These are phyloP conservation scores for Ditylenchus dipsaci DNA, from an alignment of 1,140 invertebrate genomes.

Conservation along the genomic window DNA sequence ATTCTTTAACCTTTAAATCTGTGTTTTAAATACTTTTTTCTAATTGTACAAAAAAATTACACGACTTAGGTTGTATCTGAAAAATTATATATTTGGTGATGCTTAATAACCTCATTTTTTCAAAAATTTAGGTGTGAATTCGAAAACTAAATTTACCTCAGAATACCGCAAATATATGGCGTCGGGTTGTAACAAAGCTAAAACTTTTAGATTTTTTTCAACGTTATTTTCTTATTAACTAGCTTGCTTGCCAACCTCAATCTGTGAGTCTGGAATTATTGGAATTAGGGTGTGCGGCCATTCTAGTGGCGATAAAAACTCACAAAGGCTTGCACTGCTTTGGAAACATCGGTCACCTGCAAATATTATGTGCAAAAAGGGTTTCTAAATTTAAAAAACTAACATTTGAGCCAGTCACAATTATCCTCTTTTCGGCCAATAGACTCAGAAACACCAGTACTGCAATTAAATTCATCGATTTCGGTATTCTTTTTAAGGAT, in stretches of 20 bases:
- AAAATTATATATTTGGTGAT: constrained; percentile 16
- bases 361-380: not conserved
- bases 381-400: not conserved
- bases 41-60: not conserved
- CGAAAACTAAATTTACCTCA: too few species aligned
- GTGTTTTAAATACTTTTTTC: not conserved
- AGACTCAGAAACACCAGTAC: constrained; percentile 38
- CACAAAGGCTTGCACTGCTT: constrained; percentile 37
- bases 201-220: not conserved
- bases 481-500: too few species aligned
- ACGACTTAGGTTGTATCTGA: constrained; percentile 30
- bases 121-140: too few species aligned
- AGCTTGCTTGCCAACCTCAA: not conserved
- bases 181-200: constrained; percentile 43
- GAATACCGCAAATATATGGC: constrained; percentile 43
- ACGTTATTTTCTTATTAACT: not conserved
- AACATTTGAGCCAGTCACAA: constrained; percentile 41
- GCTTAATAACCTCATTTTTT: too few species aligned
- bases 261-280: constrained; percentile 39
- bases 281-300: constrained; percentile 44
- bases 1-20: not conserved
- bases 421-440: constrained; percentile 36
- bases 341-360: constrained; percentile 36
- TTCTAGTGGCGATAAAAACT: constrained; percentile 35
- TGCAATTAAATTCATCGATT: too few species aligned